phyloP scores from a whole-genome alignment of 2,888 invertebrate species.

The Trichacis sp. region DNA sequence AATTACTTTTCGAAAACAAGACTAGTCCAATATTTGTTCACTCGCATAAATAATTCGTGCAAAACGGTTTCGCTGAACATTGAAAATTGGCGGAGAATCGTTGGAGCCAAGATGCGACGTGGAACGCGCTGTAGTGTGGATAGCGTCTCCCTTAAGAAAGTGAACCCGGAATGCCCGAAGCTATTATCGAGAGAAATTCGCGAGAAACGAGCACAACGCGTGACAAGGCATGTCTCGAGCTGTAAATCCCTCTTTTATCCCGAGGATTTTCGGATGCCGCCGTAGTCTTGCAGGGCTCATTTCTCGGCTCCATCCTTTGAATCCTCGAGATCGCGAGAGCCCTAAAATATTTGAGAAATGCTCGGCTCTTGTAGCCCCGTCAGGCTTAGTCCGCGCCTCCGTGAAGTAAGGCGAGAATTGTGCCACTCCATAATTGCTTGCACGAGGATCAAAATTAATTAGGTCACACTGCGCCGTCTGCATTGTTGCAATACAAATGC shows the following conservation, averaged over 20 bases:
- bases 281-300: conserved; percentile 39
- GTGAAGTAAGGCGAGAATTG: conserved; percentile 22
- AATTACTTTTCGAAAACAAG: too few relatives aligned
- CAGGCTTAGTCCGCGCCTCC: conserved; percentile 24
- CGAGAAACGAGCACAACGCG: conserved; percentile 26
- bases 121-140: too few relatives aligned
- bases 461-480: conserved; percentile 18
- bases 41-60: too few relatives aligned
- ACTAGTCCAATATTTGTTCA: too few relatives aligned
- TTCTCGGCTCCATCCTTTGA: conserved; percentile 19
- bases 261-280: conserved; percentile 41
- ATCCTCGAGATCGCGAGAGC: conserved; percentile 8
- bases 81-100: too few relatives aligned
- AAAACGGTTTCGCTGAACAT: too few relatives aligned
- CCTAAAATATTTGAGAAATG: conserved; percentile 10
- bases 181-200: conserved; percentile 30
- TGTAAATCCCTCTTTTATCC: conserved; percentile 46
- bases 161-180: background rate
- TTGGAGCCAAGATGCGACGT: too few relatives aligned
- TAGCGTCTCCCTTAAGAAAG: too few relatives aligned
- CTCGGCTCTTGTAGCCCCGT: background rate
- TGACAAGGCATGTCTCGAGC: conserved; percentile 34
- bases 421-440: conserved; percentile 11
- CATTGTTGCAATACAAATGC: background rate
- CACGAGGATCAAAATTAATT: conserved; percentile 30